Conservation (phyloP, 1,140 invertebrate genomes). For the Ericerus pela region DNA sequence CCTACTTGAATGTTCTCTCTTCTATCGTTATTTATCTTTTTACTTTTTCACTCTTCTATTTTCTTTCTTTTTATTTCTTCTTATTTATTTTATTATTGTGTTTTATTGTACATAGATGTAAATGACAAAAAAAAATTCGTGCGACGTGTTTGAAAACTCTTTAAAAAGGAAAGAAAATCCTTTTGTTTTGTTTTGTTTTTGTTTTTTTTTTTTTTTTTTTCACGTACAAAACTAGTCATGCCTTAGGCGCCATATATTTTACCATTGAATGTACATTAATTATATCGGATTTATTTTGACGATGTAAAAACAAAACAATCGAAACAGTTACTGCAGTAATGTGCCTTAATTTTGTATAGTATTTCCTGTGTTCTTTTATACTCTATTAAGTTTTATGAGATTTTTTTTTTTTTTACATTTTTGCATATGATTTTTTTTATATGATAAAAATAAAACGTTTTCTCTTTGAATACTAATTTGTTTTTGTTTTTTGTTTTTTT, state of each 20-base stretch:
- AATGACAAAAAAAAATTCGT: too few relatives aligned
- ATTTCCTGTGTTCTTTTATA: slow-evolving; percentile 4
- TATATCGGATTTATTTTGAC: background rate
- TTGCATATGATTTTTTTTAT: slow-evolving; percentile 7
- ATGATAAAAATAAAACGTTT: slow-evolving; percentile 8
- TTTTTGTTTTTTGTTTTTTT: too few relatives aligned
- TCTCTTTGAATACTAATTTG: too few relatives aligned
- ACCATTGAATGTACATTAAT: slow-evolving; percentile 5
- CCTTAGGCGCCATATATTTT: slow-evolving; percentile 9
- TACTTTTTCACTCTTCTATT: too few relatives aligned
- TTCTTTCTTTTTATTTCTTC: background rate
- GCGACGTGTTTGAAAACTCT: too few relatives aligned
- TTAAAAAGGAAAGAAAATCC: too few relatives aligned
- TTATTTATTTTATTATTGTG: background rate
- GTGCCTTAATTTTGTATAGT: slow-evolving; percentile 9
- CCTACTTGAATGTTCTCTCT: too few relatives aligned
- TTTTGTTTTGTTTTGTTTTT: background rate
- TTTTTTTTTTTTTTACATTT: slow-evolving; percentile 2
- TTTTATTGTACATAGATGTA: background rate
- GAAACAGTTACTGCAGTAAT: slow-evolving; percentile 2
- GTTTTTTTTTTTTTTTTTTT: background rate
- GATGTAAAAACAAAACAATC: slow-evolving; percentile 6
- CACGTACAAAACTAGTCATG: slow-evolving; percentile 8
- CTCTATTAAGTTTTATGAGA: slow-evolving; percentile 5
- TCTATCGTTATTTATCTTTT: too few relatives aligned